phyloP scores from a whole-genome alignment of 2,888 invertebrate species.

The Chaetogeoica ovagalla region DNA sequence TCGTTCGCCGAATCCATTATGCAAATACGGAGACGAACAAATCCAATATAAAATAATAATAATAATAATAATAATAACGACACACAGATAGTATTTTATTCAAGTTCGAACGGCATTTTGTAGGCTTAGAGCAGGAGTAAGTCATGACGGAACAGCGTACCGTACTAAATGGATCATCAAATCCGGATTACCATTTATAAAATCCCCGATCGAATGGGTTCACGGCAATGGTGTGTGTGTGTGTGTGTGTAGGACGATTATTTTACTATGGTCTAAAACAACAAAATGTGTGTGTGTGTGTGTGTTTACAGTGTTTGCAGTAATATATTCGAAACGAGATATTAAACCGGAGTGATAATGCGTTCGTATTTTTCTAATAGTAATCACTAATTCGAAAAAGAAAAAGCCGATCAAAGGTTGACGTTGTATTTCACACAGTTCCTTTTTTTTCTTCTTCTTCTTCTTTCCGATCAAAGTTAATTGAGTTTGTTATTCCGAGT shows the following conservation, averaged over 20 bases:
- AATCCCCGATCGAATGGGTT: not conserved
- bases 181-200: slow-evolving; percentile 15
- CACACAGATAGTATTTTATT: not conserved
- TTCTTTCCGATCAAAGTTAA: not conserved
- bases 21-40: not conserved
- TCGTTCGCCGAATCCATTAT: not conserved
- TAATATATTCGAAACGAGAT: not conserved
- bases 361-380: not conserved
- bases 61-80: not conserved
- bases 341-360: not conserved
- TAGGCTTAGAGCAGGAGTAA: not conserved
- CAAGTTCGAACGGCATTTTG: not conserved
- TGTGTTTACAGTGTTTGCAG: not conserved
- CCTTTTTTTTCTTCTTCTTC: not conserved
- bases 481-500: not conserved
- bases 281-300: not conserved
- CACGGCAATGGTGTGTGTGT: not conserved
- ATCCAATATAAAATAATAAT: slow-evolving; percentile 18
- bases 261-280: not conserved
- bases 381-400: not conserved
- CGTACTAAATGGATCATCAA: slow-evolving; percentile 34
- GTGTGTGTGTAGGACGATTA: not conserved
- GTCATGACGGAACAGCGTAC: not conserved
- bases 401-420: not conserved
- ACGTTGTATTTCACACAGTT: not conserved